Conservation (phyloP, 2,888 invertebrate species). For the Tineola bisselliella region DNA sequence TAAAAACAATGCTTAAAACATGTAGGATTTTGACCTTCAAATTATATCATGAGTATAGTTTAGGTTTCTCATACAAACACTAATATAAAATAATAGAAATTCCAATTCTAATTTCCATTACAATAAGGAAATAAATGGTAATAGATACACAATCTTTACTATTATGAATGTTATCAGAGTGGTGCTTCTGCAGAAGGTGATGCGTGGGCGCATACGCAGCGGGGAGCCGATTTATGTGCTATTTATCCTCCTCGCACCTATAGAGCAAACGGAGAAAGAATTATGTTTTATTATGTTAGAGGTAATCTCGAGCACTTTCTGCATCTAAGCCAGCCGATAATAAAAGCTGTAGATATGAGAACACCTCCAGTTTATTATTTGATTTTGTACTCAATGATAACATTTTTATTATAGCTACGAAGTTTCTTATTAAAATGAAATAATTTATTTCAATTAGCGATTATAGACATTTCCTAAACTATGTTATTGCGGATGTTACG, state of each 20-base stretch:
- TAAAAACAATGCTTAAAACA: too few relatives aligned
- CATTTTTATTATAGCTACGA: too few relatives aligned
- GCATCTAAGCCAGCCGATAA: not conserved
- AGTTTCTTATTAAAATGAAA: too few relatives aligned
- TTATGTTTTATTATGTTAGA: conserved; percentile 3
- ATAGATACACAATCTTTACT: conserved; percentile 8
- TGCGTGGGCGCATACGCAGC: conserved; percentile 45
- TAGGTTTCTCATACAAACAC: too few relatives aligned
- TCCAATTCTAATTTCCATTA: not conserved
- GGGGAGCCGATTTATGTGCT: conserved; percentile 35
- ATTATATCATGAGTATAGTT: too few relatives aligned
- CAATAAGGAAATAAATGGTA: not conserved
- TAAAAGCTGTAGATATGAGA: not conserved
- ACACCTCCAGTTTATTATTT: too few relatives aligned
- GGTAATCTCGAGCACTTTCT: conserved; percentile 6
- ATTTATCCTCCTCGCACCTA: conserved; percentile 24
- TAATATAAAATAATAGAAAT: too few relatives aligned
- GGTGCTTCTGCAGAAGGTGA: conserved; percentile 50
- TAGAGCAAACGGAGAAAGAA: not conserved
- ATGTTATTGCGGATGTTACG: too few relatives aligned
- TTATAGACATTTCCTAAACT: too few relatives aligned
- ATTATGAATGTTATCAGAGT: conserved; percentile 14
- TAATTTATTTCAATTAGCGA: too few relatives aligned
- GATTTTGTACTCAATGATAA: too few relatives aligned
- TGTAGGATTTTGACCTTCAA: too few relatives aligned